Conservation (phyloP, 2,797 vertebrate species). For the Dermochelys coriacea region DNA sequence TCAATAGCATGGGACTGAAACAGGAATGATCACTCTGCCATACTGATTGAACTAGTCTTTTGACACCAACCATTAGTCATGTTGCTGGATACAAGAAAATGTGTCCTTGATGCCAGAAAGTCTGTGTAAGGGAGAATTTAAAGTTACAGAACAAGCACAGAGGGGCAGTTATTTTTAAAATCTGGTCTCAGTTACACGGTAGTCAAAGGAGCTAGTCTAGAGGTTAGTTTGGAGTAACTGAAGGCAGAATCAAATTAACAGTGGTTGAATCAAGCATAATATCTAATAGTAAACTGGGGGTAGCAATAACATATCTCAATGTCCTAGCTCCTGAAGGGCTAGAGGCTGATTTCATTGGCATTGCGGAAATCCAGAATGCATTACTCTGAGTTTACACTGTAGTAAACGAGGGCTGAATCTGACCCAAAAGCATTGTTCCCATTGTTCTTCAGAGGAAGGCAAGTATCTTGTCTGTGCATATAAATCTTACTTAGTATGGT, state of each 20-base stretch:
- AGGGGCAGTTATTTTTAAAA: background rate
- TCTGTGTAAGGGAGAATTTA: background rate
- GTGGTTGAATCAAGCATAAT: background rate
- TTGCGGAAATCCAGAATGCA: background rate
- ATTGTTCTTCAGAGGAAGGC: background rate
- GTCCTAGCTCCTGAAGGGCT: background rate
- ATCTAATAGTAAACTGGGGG: no score
- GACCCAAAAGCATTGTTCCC: background rate
- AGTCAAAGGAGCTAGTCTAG: background rate
- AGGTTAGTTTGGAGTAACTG: background rate
- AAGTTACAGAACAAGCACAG: background rate
- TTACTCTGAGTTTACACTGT: background rate
- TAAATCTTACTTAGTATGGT: no score
- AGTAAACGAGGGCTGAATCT: background rate
- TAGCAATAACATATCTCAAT: background rate
- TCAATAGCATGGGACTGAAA: background rate
- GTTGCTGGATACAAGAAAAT: background rate
- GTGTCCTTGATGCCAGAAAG: slow-evolving; percentile 3
- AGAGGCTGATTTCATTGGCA: background rate
- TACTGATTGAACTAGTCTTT: background rate
- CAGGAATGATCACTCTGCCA: background rate
- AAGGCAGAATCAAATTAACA: background rate
- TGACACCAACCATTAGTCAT: background rate
- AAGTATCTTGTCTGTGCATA: background rate
- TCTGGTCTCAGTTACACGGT: background rate